Percentiles rank a stretch among this genome's conserved stretches.
These are phyloP conservation scores for Lagodon rhomboides DNA, from an alignment of 2,797 vertebrate species.

Conservation along the genomic window DNA sequence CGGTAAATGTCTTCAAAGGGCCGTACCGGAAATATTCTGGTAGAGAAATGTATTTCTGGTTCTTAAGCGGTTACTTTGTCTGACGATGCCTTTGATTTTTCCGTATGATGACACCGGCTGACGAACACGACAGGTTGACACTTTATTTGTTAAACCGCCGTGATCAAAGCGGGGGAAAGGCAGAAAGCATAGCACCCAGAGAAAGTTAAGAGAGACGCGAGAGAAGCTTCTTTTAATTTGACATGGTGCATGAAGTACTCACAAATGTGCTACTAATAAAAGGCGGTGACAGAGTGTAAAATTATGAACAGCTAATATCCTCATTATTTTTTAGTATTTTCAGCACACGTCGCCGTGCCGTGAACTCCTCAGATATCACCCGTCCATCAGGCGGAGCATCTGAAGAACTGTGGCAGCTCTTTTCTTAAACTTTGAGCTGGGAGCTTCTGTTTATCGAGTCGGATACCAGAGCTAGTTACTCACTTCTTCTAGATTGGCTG, in stretches of 20 bases:
- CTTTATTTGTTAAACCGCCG: conserved; percentile 37
- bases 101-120: conserved; percentile 21
- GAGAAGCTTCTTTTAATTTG: conserved; percentile 36
- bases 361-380: conserved; percentile 16
- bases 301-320: conserved; percentile 36
- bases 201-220: conserved; percentile 18
- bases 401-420: conserved; percentile 7
- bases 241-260: conserved; percentile 29
- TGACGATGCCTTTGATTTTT: conserved; percentile 33
- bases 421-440: not conserved
- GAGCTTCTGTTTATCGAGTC: conserved; percentile 2
- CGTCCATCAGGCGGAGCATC: conserved; percentile 2
- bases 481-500: not conserved
- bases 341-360: not conserved
- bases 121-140: conserved; percentile 53
- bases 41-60: conserved; percentile 18
- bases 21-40: conserved; percentile 12
- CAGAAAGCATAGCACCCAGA: conserved; percentile 18
- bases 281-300: conserved; percentile 38
- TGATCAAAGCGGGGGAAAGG: conserved; percentile 47
- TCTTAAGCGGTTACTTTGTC: conserved; percentile 33
- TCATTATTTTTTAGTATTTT: conserved; percentile 48
- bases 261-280: conserved; percentile 34
- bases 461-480: not conserved
- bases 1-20: conserved; percentile 29